phyloP scores from a whole-genome alignment of 2,797 vertebrate species.

The Discoglossus pictus region DNA sequence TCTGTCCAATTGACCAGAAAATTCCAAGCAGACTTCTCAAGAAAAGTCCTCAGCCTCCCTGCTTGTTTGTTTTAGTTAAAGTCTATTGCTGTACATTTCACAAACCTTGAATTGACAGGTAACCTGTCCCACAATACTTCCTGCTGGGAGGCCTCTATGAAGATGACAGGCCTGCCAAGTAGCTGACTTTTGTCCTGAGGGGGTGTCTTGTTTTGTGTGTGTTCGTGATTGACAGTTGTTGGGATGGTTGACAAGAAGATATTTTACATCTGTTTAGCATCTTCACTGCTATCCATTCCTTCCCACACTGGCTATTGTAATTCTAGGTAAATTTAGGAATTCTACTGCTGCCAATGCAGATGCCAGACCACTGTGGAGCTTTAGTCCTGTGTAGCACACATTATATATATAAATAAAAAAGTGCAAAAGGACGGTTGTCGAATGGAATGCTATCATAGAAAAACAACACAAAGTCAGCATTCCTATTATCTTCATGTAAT shows the following conservation, averaged over 20 bases:
- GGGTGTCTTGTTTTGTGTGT: slow-evolving; percentile 64
- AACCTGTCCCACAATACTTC: slow-evolving; percentile 56
- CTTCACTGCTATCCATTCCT: slow-evolving; percentile 67
- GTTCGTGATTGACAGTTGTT: slow-evolving; percentile 90
- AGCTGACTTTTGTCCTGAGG: slow-evolving; percentile 62
- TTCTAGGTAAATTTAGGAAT: slow-evolving; percentile 61
- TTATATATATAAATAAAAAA: slow-evolving; percentile 58
- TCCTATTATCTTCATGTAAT: no score
- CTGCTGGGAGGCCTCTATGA: slow-evolving; percentile 63
- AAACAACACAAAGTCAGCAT: slow-evolving; percentile 48
- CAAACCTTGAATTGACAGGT: slow-evolving; percentile 62
- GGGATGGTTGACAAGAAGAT: slow-evolving; percentile 77
- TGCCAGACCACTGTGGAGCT: slow-evolving; percentile 63
- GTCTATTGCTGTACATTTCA: slow-evolving; percentile 46
- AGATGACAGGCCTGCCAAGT: slow-evolving; percentile 62
- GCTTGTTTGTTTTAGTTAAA: slow-evolving; percentile 55
- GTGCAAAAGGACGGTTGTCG: slow-evolving; percentile 54
- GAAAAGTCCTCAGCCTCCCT: slow-evolving; percentile 27
- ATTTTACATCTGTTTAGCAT: slow-evolving; percentile 86
- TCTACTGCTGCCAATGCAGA: slow-evolving; percentile 60
- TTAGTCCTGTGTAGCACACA: slow-evolving; percentile 52
- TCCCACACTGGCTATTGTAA: slow-evolving; percentile 65
- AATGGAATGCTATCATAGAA: slow-evolving; percentile 54
- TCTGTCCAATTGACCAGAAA: slow-evolving; percentile 54
- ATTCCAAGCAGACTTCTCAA: slow-evolving; percentile 45